These are phyloP conservation scores for Meloidogyne floridensis DNA, from an alignment of 1,140 invertebrate species.

Conservation along the genomic window DNA sequence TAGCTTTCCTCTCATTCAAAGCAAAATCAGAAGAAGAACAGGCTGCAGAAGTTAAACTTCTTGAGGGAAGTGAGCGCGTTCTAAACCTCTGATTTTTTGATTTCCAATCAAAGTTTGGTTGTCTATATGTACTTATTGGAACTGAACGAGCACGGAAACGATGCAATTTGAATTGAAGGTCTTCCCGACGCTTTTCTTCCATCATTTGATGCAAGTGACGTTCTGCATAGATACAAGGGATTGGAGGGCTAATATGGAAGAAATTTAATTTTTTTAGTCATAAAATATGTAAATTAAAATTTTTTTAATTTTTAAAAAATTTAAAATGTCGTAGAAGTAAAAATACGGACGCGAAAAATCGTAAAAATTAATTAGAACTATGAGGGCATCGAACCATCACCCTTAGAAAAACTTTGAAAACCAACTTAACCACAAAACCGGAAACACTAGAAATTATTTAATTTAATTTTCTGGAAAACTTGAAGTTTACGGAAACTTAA, in stretches of 20 bases:
- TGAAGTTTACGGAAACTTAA: too few relatives aligned
- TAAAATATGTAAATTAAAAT: too few relatives aligned
- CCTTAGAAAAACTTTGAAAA: too few relatives aligned
- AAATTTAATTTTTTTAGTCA: neutral
- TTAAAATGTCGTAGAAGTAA: too few relatives aligned
- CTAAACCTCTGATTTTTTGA: constrained; percentile 3
- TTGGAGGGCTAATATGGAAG: constrained; percentile 14
- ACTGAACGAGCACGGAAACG: constrained; percentile 30
- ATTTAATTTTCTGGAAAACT: too few relatives aligned
- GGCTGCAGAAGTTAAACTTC: neutral
- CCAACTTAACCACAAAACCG: too few relatives aligned
- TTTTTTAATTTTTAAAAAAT: too few relatives aligned
- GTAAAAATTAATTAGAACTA: too few relatives aligned
- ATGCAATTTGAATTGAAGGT: neutral
- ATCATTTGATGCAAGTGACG: constrained; percentile 36
- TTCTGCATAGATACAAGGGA: constrained; percentile 24
- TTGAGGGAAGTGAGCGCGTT: neutral
- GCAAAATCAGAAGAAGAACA: neutral
- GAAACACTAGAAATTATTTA: too few relatives aligned
- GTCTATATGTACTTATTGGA: constrained; percentile 29
- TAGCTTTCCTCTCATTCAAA: neutral
- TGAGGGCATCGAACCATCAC: too few relatives aligned
- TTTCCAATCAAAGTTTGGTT: constrained; percentile 26
- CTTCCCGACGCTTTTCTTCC: constrained; percentile 27
- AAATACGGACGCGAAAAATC: too few relatives aligned